These are phyloP conservation scores for Eumacrocentrus americanus DNA, from an alignment of 2,888 invertebrate species.

Conservation along the genomic window DNA sequence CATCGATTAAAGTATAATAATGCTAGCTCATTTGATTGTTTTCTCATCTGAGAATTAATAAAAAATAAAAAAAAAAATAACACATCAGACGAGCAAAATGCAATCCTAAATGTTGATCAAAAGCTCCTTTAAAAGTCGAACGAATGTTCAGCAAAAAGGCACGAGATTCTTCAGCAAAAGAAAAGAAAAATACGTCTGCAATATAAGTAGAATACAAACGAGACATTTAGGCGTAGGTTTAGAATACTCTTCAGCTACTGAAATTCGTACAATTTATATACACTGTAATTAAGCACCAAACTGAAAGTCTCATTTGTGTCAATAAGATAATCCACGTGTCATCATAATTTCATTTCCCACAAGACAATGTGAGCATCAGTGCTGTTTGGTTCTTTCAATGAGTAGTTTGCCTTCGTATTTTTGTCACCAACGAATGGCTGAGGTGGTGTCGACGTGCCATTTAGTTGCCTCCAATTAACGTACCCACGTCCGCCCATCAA, in stretches of 20 bases:
- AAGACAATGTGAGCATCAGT: conserved; percentile 88
- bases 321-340: no score
- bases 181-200: no score
- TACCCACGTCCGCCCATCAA: conserved; percentile 90
- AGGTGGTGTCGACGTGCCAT: conserved; percentile 14
- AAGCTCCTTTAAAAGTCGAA: background rate
- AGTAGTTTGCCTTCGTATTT: conserved; percentile 51
- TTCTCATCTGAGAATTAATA: background rate
- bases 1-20: background rate
- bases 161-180: conserved; percentile 11
- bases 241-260: background rate
- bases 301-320: background rate
- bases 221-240: background rate
- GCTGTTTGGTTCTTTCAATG: conserved; percentile 73
- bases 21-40: background rate
- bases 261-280: conserved; percentile 4
- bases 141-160: conserved; percentile 3
- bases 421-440: conserved; percentile 45
- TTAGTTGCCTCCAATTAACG: conserved; percentile 80
- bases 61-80: background rate
- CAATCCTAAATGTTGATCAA: background rate
- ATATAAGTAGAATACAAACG: no score
- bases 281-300: background rate
- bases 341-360: conserved; percentile 86
- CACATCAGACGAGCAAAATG: background rate